A percentile compares a stretch with the other conserved stretches of the same genome.
phyloP scores from a whole-genome alignment of 2,113 vertebrate genomes.

The Puntigrus tetrazona region DNA sequence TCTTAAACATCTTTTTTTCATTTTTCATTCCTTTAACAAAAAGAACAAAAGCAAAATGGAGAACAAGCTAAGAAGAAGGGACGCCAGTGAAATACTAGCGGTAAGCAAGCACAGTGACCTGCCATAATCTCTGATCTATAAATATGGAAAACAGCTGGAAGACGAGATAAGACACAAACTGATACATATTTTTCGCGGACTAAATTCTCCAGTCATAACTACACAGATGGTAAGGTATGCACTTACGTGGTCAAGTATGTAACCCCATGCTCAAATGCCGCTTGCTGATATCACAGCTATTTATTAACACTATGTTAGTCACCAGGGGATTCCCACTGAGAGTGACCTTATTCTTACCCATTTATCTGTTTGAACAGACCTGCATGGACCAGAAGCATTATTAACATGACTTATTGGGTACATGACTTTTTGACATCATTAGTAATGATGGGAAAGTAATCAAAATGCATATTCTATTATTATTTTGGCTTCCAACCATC shows the following conservation, averaged over 20 bases:
- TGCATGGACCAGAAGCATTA: neutral
- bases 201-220: neutral
- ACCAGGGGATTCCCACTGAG: conserved; percentile 60
- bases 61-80: neutral
- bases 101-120: neutral
- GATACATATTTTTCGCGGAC: neutral
- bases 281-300: conserved; percentile 38
- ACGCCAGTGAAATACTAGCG: neutral
- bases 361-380: conserved; percentile 65
- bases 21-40: too few species aligned
- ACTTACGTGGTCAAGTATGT: conserved; percentile 26
- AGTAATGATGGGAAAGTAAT: neutral
- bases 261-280: conserved; percentile 37
- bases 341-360: conserved; percentile 41
- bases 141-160: neutral
- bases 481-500: neutral
- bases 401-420: neutral
- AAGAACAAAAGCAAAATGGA: neutral
- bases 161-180: neutral
- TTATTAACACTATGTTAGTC: conserved; percentile 47
- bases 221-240: conserved; percentile 12
- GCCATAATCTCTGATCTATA: neutral
- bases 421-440: neutral
- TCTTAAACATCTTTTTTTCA: too few species aligned
- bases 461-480: too few species aligned